Percentiles rank a stretch among this genome's conserved stretches.
phyloP scores from a whole-genome alignment of 2,888 invertebrate species.

The Microplitis manilae region DNA sequence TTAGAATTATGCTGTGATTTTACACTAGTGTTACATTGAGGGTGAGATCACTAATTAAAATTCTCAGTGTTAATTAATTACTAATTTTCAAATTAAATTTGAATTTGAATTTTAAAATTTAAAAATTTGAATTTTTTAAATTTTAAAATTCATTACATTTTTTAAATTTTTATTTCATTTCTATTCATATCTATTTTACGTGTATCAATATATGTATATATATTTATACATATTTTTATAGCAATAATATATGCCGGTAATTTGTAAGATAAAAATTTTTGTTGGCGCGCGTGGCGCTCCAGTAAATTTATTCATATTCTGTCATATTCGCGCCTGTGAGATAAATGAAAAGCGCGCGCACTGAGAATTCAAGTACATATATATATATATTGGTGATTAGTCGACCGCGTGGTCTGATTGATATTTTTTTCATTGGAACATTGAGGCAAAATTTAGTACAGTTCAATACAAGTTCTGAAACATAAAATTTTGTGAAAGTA shows the following conservation, averaged over 20 bases:
- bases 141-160: background rate
- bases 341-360: slow-evolving; percentile 33
- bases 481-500: background rate
- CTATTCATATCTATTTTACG: background rate
- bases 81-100: too few species aligned
- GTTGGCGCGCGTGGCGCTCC: slow-evolving; percentile 21
- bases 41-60: too few species aligned
- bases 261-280: slow-evolving; percentile 2
- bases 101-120: too few species aligned
- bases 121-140: too few species aligned
- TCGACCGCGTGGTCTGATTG: slow-evolving; percentile 11
- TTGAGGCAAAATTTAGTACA: too few species aligned
- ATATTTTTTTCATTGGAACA: background rate
- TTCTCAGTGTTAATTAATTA: too few species aligned
- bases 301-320: background rate
- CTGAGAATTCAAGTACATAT: background rate
- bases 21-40: too few species aligned
- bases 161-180: background rate
- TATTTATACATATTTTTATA: background rate
- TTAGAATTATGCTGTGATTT: background rate
- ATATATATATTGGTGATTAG: slow-evolving; percentile 18
- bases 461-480: background rate
- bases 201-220: background rate
- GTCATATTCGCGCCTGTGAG: background rate
- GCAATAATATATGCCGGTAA: slow-evolving; percentile 30